A percentile compares a stretch with the other conserved stretches of the same genome.
Conservation (phyloP, 2,113 vertebrate species). For the Carlito syrichta region DNA sequence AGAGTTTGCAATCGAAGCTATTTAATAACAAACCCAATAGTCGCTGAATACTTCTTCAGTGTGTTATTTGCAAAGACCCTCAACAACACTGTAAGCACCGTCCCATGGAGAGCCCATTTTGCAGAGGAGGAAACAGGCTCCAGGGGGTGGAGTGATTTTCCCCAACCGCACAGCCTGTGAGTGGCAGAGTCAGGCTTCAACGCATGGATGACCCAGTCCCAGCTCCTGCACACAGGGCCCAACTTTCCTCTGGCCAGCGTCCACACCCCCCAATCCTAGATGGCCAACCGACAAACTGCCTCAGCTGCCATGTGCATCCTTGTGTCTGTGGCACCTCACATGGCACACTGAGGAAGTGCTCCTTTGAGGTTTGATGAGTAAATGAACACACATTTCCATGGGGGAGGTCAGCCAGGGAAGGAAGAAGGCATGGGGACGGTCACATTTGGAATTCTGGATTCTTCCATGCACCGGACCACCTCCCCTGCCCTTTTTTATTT, state of each 20-base stretch:
- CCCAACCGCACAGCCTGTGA: fast-evolving
- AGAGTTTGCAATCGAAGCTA: neutral
- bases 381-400: neutral
- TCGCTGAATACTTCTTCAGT: neutral
- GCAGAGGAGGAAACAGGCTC: neutral
- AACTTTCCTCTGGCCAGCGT: neutral
- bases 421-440: fast-evolving
- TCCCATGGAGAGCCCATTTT: neutral
- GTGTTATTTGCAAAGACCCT: neutral
- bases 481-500: neutral
- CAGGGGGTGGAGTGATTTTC: neutral
- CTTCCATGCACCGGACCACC: neutral
- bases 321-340: neutral
- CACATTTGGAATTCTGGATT: neutral
- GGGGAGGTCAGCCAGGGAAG: neutral
- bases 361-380: neutral
- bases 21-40: neutral
- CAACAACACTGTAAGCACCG: fast-evolving
- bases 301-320: neutral
- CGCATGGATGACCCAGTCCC: neutral
- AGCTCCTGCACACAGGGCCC: too few species aligned
- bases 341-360: neutral
- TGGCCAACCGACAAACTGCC: too few species aligned
- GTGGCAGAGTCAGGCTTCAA: neutral
- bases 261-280: too few species aligned